Base-by-base conservation (phyloP, 2,113 vertebrate species). In the Aldabrachelys gigantea region DNA sequence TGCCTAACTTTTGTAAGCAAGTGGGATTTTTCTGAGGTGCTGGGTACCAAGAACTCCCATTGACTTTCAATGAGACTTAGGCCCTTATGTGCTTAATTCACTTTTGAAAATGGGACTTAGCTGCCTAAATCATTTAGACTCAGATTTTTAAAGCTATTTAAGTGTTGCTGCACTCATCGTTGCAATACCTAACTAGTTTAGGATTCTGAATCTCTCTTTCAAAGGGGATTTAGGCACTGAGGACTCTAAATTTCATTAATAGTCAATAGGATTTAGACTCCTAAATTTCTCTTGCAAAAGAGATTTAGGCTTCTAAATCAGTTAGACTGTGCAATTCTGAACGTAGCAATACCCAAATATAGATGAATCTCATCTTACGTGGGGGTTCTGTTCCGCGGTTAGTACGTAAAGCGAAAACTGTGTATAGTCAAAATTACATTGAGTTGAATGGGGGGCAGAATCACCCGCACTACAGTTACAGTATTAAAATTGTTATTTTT, bases 241-340 rank as follows among this genome's bases (percentile, higher is more conserved):
- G 31, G 14, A 35, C 1, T 65, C 59, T 69, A 69, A n/a, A 69
- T 69, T 69, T 31, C 62, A 69, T 72, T 72, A 38, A 72, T 21
- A 72, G n/a, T 38, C 65, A 27, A 47, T 87, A 88, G 65, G 53
- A 92, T 92, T 50, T 27, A 82, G 92, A 92, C 59, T 65, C 17
- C 90, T 92, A 92, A 96, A 94, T 95, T 92, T 35, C 62, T 19
- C 35, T 8, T 65, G 62, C 19, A 65, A 65, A 65, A 35, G 31
- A 65, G 6, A 65, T 65, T 65, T 65, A 21, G 19, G 35, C 22
- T 22, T n/a, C 65, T 72, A 38, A 38, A 38, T 72, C 17, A 38
- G 19, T 72, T 38, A 72, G 65, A 8, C 14, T 38, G 65, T 38
- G 19, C 65, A 72, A 19, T 35, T 14, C 27, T n/a, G 65, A 76